A percentile compares a stretch with the other conserved stretches of the same genome.
These are phyloP conservation scores for Lymantria monacha DNA, from an alignment of 2,888 invertebrate genomes.

Conservation along the genomic window DNA sequence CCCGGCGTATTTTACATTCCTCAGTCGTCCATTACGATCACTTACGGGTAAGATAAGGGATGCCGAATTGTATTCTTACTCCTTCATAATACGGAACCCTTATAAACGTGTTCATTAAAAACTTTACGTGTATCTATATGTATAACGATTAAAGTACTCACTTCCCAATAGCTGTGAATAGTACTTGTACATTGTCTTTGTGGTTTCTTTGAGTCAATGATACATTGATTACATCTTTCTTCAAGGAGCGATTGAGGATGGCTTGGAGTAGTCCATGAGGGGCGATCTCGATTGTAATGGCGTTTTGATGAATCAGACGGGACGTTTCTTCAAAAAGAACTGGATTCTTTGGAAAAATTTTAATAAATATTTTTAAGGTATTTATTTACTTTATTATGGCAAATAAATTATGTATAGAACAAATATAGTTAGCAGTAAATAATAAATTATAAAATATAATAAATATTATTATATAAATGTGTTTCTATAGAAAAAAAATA, in stretches of 20 bases:
- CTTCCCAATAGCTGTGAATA: conserved; percentile 86
- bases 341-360: conserved; percentile 65
- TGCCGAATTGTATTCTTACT: too few relatives aligned
- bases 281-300: conserved; percentile 93
- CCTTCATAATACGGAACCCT: too few relatives aligned
- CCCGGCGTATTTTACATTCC: too few relatives aligned
- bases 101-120: too few relatives aligned
- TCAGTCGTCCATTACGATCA: too few relatives aligned
- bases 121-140: too few relatives aligned
- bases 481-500: too few relatives aligned
- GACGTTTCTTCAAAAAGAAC: conserved; percentile 93
- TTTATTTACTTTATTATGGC: neutral
- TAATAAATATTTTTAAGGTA: neutral
- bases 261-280: conserved; percentile 95
- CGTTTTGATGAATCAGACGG: conserved; percentile 89
- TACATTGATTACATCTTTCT: conserved; percentile 86
- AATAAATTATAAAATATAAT: too few relatives aligned
- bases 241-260: conserved; percentile 89
- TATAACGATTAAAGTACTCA: conserved; percentile 52
- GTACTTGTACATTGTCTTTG: conserved; percentile 83
- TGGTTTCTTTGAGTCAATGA: conserved; percentile 88
- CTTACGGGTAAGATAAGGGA: too few relatives aligned
- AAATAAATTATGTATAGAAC: too few relatives aligned
- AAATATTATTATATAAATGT: too few relatives aligned
- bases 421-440: too few relatives aligned